Base-by-base conservation (phyloP, 2,888 invertebrate species). In the Drosophila aldrichi region DNA sequence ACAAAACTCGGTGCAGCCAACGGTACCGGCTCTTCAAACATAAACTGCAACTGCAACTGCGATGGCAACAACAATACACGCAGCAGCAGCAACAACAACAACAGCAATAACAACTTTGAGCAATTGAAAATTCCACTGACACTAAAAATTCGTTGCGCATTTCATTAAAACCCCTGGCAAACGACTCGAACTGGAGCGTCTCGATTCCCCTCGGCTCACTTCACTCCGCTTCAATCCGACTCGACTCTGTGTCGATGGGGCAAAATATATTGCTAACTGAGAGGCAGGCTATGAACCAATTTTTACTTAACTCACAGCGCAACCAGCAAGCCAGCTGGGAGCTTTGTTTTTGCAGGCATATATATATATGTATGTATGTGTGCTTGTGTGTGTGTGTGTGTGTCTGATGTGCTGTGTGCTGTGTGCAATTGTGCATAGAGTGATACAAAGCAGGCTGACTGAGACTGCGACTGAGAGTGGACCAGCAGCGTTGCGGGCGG, bases 101-200 rank as follows among this genome's bases (percentile, higher is more conserved):
- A 32, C 56, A 18, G 48, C 52, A 70, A 40, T 59, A 55, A 51
- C 72, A 84, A 71, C 79, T 76, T 74, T 64, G 68, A 88, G 82
- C 88, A 77, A 88, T 84, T 80, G 83, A 80, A 88, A 84, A 88
- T 88, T 86, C 83, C 81, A 77, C 87, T 86, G 81, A 83, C 84
- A 88, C 88, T 88, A 77, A 82, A 80, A 83, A 86, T 86, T 88
- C 84, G 79, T 75, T 83, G 83, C 81, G 87, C 84, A 88, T 85
- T 84, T 86, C 84, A 84, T 88, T 88, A 84, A 79, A 84, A 83
- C 63, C 63, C 56, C 66, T 58, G 67, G 77, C 72, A 77, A 61
- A 84, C 75, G 84, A 78, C 74, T 70, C 81, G 64, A 79, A 74
- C 63, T 74, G 60, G 58, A 74, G 56, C 58, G 51, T 55, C 60